Conservation (phyloP, 2,888 invertebrate species). For the Synergus japonicus region DNA sequence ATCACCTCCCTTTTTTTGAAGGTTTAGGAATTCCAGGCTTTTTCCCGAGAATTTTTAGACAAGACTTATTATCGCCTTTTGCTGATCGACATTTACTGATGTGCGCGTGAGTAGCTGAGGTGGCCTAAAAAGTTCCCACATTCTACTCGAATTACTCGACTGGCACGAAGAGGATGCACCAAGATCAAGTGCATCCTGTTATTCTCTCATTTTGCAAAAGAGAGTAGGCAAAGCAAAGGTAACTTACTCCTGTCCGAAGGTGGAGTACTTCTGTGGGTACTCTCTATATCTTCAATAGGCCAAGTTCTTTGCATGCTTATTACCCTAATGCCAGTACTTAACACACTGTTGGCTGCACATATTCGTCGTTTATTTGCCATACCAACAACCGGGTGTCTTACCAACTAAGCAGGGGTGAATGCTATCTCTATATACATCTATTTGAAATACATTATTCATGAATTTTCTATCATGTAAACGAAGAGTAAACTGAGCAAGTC, state of each 20-base stretch:
- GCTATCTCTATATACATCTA: background rate
- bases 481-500: constrained; percentile 34
- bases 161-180: constrained; percentile 54
- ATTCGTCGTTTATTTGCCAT: constrained; percentile 68
- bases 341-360: constrained; percentile 71
- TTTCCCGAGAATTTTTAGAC: constrained; percentile 12
- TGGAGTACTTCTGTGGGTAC: constrained; percentile 62
- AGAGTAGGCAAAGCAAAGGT: constrained; percentile 54
- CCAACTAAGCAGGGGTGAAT: constrained; percentile 6
- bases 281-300: constrained; percentile 56
- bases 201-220: constrained; percentile 56
- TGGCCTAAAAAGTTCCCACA: constrained; percentile 63
- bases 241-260: constrained; percentile 58
- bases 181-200: constrained; percentile 61
- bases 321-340: constrained; percentile 76
- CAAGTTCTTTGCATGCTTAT: constrained; percentile 74
- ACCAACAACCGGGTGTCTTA: constrained; percentile 67
- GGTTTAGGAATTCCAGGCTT: constrained; percentile 24
- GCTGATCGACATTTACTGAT: background rate
- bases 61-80: constrained; percentile 8
- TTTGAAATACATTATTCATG: constrained; percentile 37
- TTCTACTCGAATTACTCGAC: constrained; percentile 60
- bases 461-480: constrained; percentile 35
- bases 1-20: constrained; percentile 21
- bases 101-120: constrained; percentile 18